These are phyloP conservation scores for Corapipo altera DNA, from an alignment of 2,113 vertebrate species.

Conservation along the genomic window DNA sequence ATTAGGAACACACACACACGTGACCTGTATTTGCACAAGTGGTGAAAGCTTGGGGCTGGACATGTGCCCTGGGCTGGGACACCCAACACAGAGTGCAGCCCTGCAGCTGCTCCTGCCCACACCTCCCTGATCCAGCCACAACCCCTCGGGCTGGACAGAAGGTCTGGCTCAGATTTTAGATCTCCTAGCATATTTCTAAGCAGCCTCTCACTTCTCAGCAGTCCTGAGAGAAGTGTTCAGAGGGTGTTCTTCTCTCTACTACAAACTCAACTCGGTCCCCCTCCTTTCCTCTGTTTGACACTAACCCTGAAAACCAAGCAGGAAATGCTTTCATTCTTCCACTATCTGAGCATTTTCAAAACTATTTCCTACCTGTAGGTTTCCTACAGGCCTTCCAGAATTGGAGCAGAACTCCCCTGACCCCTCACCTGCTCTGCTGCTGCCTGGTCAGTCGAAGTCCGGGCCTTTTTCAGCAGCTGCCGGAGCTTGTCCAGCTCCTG, in stretches of 20 bases:
- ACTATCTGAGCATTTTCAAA: not conserved
- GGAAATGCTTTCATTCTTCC: fast-evolving
- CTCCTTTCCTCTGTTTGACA: not conserved
- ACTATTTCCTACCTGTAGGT: not conserved
- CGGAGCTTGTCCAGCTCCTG: conserved; percentile 85
- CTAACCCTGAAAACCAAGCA: not conserved
- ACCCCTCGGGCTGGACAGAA: not conserved
- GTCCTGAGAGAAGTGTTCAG: too few relatives aligned
- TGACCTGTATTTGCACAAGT: not conserved
- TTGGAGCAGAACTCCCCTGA: not conserved
- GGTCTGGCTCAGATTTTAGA: not conserved
- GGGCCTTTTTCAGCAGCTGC: conserved; percentile 82
- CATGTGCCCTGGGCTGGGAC: not conserved
- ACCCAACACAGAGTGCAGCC: not conserved
- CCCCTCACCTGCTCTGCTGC: conserved; percentile 84
- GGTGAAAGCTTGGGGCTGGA: not conserved
- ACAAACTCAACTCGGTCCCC: not conserved
- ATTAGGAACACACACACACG: not conserved
- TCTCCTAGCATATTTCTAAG: not conserved
- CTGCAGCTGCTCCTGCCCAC: not conserved
- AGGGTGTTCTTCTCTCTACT: not conserved
- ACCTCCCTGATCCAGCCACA: not conserved
- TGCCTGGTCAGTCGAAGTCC: conserved; percentile 81
- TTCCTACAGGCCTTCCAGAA: not conserved
- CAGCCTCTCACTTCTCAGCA: not conserved